Base-by-base conservation (phyloP, 1,140 invertebrate species). In the Paraescarpia echinospica region DNA sequence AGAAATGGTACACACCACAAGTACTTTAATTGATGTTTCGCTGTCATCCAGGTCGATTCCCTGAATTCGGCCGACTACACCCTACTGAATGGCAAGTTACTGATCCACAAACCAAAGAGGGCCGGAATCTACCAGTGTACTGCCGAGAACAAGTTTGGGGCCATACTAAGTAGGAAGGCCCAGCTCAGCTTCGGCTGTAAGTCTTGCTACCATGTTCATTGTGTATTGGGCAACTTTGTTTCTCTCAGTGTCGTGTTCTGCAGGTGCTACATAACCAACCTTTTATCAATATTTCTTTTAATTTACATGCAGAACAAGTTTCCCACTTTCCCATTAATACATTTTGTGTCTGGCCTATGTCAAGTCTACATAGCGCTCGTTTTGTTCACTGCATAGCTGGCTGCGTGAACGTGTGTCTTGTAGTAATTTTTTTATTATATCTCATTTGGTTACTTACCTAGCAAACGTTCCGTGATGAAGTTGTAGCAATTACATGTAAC, bases 61-160 rank as follows among this genome's bases (percentile, higher is more conserved):
- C 22, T 22, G 0, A 12, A n/a, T 34, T 97, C 98, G 95, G 94
- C 95, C 33, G 97, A 98, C 91, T 98, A 98, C 95, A 99, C 98
- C 2, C 96, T 99, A 14, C 99, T 98, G 95, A 98, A 98, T 94
- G 99, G 99, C 59, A 97, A 97, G 91, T 96, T 99, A 0, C 98
- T 98, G 93, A 99, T 99, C 93, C 97, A 98, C 94, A 97, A 97
- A 94, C 98, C 99, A 33, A 97, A 97, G 93, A 93, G 94, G 48
- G 94, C 94, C 34, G 98, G 98, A 31, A 97, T 97, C 34, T 99
- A 99, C 96, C 98, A 99, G 95, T 99, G 99, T 94, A 97, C 97
- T 94, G 98, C 98, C 9, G 96, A 97, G 27, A 99, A 99, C 96
- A 97, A 97, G 94, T 99, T 97, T 97, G 99, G 99, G 31, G 97